Evolutionary conservation across 2,113 vertebrate genomes (phyloP), one percentile per base, ranked within the genome.

Genomic region (Chroicocephalus ridibundus): DNA sequence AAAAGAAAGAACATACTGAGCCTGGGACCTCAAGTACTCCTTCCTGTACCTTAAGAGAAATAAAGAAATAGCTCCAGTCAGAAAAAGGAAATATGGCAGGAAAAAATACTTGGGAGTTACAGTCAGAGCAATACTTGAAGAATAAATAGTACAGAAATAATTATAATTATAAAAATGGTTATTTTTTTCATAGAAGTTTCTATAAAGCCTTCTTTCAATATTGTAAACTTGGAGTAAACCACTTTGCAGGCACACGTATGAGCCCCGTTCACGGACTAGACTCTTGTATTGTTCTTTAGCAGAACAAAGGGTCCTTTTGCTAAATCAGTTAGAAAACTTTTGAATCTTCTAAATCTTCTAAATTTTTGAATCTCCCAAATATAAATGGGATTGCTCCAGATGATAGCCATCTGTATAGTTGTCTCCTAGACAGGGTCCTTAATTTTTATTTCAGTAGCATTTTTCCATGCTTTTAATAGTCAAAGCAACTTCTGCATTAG

Each of bases 41-140:
- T 97, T 97, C 96, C 87, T 83, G 79, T 62, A 51, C 89, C 75
- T 91, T 65, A 40, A 77, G 51, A 94, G 93, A 91, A 91, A 90
- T 88, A 88, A 96, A 94, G 88, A 74, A 74, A 65, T 36, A 74
- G 78, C 49, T 70, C 75, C 62, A 70, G 55, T 55, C 47, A 85
- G 79, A 80, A 82, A 91, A 66, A 66, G 93, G 91, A 97, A 94
- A 94, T 52, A 74, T 2, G n/a, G 42, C 89, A 96, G 93, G 91
- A 96, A 95, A 95, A 95, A 95, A 91, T 64, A 93, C 57, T 94
- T 46, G 4, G 42, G 61, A 92, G 62, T 70, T 82, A 77, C 36
- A 86, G 58, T 66, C 83, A 87, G 75, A 91, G 81, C 36, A 82
- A 42, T 68, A 70, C 42, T 70, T 82, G 32, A 77, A 70, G 70